Evolutionary conservation across 2,113 vertebrate genomes (phyloP).

Genomic region (Ictidomys tridecemlineatus): DNA sequence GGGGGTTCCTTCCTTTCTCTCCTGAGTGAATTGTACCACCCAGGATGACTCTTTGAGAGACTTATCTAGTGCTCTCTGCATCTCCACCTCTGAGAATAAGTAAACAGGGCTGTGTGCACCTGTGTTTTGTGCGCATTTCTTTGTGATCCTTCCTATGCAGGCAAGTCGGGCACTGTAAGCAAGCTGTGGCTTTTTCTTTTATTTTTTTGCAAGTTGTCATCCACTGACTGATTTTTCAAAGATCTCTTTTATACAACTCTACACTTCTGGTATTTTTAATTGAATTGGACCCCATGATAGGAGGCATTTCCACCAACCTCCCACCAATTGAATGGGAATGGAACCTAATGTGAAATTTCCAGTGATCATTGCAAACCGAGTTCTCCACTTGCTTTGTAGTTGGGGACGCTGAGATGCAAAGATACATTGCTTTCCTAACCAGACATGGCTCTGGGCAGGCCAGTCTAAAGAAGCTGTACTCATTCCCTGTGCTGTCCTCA

Average conservation of each 20-base stretch:
- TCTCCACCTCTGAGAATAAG: neutral
- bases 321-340: neutral
- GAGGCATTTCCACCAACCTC: neutral
- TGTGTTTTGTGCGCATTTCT: neutral
- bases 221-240: neutral
- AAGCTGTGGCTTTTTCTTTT: neutral
- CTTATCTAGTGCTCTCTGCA: neutral
- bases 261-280: neutral
- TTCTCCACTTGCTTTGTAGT: neutral
- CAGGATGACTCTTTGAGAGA: neutral
- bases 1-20: neutral
- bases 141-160: neutral
- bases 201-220: neutral
- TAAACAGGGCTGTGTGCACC: neutral
- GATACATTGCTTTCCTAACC: neutral
- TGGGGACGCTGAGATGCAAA: neutral
- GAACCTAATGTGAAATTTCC: neutral
- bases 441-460: neutral
- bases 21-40: neutral
- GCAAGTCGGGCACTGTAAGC: neutral
- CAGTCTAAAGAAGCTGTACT: neutral
- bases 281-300: neutral
- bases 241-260: neutral
- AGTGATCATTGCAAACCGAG: neutral
- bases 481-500: neutral